Base-by-base conservation (phyloP, 2,797 vertebrate genomes). In the Phalloptychus januarius region DNA sequence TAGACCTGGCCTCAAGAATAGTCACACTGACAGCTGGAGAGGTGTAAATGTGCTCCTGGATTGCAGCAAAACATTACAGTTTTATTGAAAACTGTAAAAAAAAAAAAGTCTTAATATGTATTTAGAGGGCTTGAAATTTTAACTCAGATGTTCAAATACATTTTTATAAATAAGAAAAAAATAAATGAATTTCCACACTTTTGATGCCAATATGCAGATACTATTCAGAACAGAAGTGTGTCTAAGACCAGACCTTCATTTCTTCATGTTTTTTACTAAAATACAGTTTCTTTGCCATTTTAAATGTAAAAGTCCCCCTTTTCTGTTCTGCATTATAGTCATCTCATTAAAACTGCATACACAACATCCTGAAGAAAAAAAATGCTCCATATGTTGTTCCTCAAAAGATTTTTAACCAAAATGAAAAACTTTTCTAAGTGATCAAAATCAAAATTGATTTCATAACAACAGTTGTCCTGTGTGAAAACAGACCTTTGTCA, bases 311-410 rank as follows among this genome's bases (percentile, higher is more conserved):
- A 46, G 79, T 81, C 42, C 56, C 33, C 0, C 6, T 48, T 56
- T 74, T 46, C 50, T 7, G 77, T 72, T 40, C 10, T 40, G 33
- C 46, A 45, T 25, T 61, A 5, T 54, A 31, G 40, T 71, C 77
- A 54, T 80, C 81, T 85, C 73, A 78, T 87, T 79, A 88, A 77
- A 48, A 25, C 44, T 61, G 54, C 81, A 33, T 5, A 45, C 72
- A 45, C 23, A 80, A 82, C 73, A 77, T 87, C 82, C 23, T 82
- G 78, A 85, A 58, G 76, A 36, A 5, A 58, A 5, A 58, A 75
- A 70, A n/a, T 76, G 28, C 46, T 82, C 77, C 74, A 2, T 82
- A 71, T 88, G 65, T 86, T 83, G 45, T 85, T 45, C 80, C 42
- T 72, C 36, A 48, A 86, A 84, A 79, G 73, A 90, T n/a, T n/a